Evolutionary conservation across 2,888 invertebrate species (phyloP).

Genomic region (Apamea epomidion): DNA sequence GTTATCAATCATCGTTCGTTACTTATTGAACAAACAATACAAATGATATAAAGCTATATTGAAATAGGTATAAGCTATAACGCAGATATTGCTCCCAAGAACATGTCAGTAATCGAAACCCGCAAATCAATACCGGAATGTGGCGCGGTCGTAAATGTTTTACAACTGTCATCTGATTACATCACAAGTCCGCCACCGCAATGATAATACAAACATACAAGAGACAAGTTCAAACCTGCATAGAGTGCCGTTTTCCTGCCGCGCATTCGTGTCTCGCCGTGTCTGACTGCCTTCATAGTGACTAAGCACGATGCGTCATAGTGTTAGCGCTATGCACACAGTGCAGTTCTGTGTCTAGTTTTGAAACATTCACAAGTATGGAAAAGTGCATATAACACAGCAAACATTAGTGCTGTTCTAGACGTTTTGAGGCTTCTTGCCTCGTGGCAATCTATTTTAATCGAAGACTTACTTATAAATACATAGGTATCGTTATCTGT

Average conservation of each 20-base stretch:
- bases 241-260: conserved; percentile 59
- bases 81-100: conserved; percentile 38
- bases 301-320: conserved; percentile 46
- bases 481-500: background rate
- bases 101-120: conserved; percentile 12
- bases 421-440: conserved; percentile 37
- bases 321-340: conserved; percentile 45
- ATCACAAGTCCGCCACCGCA: conserved; percentile 52
- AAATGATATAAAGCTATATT: background rate
- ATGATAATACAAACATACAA: conserved; percentile 52
- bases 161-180: conserved; percentile 52
- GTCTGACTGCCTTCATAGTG: conserved; percentile 32
- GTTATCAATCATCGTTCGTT: conserved; percentile 48
- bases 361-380: conserved; percentile 35
- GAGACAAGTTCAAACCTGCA: conserved; percentile 71
- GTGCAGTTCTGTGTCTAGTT: conserved; percentile 49
- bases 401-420: conserved; percentile 60
- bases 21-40: conserved; percentile 38
- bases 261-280: conserved; percentile 31
- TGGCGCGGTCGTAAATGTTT: conserved; percentile 24
- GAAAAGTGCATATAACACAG: conserved; percentile 50
- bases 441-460: conserved; percentile 27
- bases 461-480: conserved; percentile 7
- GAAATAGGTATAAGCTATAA: background rate
- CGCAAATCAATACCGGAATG: conserved; percentile 45